Evolutionary conservation across 2,888 invertebrate species (phyloP).

Genomic region (Lysandra bellargus): DNA sequence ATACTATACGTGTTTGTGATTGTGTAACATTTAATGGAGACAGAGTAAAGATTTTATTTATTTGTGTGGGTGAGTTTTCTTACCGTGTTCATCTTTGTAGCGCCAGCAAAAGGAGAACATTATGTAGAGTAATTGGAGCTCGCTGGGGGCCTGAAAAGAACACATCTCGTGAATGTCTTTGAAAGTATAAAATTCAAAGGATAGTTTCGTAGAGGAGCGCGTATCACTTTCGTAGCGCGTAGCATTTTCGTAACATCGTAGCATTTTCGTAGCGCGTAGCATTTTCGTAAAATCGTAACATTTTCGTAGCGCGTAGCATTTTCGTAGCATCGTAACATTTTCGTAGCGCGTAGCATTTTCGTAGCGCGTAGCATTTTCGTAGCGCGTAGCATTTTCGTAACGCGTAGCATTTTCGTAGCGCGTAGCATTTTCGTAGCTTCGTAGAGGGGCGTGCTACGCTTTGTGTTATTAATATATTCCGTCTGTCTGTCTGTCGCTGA

Average conservation of each 20-base stretch:
- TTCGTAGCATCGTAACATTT: not conserved
- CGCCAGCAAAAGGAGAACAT: conserved; percentile 75
- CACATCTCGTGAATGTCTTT: not conserved
- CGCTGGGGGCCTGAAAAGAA: conserved; percentile 49
- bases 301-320: not conserved
- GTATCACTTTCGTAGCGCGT: not conserved
- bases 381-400: not conserved
- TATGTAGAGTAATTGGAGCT: conserved; percentile 48
- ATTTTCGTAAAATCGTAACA: not conserved
- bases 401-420: not conserved
- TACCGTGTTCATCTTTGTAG: conserved; percentile 75
- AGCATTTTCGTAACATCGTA: not conserved
- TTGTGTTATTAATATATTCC: not conserved
- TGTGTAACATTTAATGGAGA: too few species aligned
- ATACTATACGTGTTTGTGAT: too few species aligned
- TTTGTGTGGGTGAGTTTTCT: conserved; percentile 32
- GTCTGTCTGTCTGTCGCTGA: not conserved
- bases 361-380: not conserved
- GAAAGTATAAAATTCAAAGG: not conserved
- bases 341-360: not conserved
- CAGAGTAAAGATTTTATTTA: not conserved
- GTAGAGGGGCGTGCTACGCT: not conserved
- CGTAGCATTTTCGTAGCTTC: not conserved
- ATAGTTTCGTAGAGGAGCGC: conserved; percentile 8
- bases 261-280: not conserved